Conservation (phyloP, 2,113 vertebrate species). For the Ciconia stormi region DNA sequence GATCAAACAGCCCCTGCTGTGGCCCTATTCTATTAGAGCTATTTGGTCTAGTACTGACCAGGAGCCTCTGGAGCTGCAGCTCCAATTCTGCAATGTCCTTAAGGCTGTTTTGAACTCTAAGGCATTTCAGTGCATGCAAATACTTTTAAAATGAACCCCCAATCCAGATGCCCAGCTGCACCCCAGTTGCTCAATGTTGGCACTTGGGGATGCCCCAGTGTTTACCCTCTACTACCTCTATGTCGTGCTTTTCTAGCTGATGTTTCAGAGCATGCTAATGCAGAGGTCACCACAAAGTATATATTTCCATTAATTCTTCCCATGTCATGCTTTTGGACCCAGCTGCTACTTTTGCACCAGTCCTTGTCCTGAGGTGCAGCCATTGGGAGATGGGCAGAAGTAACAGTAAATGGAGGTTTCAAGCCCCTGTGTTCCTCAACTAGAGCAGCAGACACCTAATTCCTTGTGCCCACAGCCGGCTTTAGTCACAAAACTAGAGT, state of each 20-base stretch:
- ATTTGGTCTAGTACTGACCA: background rate
- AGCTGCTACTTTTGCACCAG: background rate
- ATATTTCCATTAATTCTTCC: background rate
- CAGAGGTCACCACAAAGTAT: background rate
- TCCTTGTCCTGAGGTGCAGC: background rate
- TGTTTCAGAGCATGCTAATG: background rate
- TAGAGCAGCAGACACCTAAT: background rate
- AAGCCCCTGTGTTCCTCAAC: background rate
- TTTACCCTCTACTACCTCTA: background rate
- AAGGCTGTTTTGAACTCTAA: background rate
- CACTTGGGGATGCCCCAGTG: rapidly evolving
- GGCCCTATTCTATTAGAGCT: background rate
- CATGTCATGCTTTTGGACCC: background rate
- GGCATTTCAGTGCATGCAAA: background rate
- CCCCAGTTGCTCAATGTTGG: background rate
- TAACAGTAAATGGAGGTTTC: background rate
- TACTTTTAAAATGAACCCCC: background rate
- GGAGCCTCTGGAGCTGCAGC: background rate
- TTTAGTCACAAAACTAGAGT: background rate
- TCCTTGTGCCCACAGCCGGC: background rate
- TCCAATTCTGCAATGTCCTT: background rate
- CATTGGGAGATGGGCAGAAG: background rate
- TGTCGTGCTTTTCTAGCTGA: background rate
- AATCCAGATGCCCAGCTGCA: background rate
- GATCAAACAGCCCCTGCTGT: background rate